These are phyloP conservation scores for Coelopa pilipes DNA, from an alignment of 2,888 invertebrate genomes.

Conservation along the genomic window DNA sequence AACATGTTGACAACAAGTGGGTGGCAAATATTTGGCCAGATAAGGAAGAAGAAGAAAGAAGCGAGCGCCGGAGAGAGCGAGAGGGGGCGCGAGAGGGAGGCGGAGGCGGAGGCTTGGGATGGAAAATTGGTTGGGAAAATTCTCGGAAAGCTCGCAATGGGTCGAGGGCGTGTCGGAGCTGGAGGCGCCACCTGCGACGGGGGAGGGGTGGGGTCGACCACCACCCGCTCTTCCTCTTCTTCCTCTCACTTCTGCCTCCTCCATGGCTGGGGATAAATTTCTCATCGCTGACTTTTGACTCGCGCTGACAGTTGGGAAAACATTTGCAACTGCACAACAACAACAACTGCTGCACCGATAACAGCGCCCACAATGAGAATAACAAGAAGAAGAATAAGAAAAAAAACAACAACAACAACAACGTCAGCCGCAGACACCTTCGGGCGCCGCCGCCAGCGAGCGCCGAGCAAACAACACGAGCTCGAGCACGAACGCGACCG, in stretches of 20 bases:
- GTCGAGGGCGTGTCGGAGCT: no score
- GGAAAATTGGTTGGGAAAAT: no score
- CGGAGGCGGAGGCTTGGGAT: no score
- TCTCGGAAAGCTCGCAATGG: no score
- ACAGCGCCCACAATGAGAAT: neutral
- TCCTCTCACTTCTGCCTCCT: no score
- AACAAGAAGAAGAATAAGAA: neutral
- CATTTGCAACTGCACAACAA: constrained; percentile 3
- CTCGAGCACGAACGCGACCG: neutral
- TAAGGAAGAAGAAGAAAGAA: neutral
- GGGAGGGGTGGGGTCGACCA: no score
- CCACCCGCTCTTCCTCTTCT: no score
- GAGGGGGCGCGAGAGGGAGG: neutral
- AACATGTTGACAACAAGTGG: constrained; percentile 17
- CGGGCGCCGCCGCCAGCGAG: constrained; percentile 20
- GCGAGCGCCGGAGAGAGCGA: neutral
- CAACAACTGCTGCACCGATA: neutral
- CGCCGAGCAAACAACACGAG: constrained; percentile 5
- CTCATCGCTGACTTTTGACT: constrained; percentile 27
- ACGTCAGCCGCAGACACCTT: neutral
- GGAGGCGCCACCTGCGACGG: no score
- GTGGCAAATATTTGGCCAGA: constrained; percentile 16
- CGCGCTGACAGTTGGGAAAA: constrained; percentile 23
- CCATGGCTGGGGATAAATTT: constrained; percentile 21
- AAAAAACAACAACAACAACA: neutral